Evolutionary conservation across 2,113 vertebrate genomes (phyloP).

Genomic region (Psammodynastes pulverulentus): DNA sequence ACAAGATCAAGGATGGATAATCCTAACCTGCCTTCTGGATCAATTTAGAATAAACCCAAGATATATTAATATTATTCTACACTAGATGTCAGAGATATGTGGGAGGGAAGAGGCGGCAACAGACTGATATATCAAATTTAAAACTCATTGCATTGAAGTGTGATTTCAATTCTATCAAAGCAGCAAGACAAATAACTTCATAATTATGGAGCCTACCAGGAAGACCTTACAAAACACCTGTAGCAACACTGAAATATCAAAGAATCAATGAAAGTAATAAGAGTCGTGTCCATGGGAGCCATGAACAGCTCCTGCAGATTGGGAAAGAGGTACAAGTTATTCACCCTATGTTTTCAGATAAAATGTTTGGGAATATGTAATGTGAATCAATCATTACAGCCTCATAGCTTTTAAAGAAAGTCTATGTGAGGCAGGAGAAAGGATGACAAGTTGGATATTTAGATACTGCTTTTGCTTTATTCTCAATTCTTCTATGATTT

Average conservation of each 20-base stretch:
- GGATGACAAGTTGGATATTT: neutral
- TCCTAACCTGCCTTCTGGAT: neutral
- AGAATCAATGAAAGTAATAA: neutral
- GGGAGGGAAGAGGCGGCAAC: neutral
- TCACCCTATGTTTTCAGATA: neutral
- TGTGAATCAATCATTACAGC: conserved; percentile 2
- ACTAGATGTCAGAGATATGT: neutral
- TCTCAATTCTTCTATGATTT: neutral
- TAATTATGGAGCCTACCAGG: neutral
- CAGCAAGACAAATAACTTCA: neutral
- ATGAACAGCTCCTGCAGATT: neutral
- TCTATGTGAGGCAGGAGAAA: neutral
- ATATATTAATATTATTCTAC: neutral
- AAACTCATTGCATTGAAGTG: neutral
- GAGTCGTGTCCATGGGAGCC: neutral
- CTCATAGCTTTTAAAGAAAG: conserved; percentile 2
- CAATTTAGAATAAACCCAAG: neutral
- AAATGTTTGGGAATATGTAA: neutral
- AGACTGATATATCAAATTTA: neutral
- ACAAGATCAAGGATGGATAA: neutral
- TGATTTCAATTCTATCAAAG: neutral
- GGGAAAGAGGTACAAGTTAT: neutral
- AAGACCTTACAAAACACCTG: neutral
- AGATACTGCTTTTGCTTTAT: rapidly evolving
- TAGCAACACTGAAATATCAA: neutral